Evolutionary conservation across 1,140 invertebrate species (phyloP).

Genomic region (Drosophila sechellia): DNA sequence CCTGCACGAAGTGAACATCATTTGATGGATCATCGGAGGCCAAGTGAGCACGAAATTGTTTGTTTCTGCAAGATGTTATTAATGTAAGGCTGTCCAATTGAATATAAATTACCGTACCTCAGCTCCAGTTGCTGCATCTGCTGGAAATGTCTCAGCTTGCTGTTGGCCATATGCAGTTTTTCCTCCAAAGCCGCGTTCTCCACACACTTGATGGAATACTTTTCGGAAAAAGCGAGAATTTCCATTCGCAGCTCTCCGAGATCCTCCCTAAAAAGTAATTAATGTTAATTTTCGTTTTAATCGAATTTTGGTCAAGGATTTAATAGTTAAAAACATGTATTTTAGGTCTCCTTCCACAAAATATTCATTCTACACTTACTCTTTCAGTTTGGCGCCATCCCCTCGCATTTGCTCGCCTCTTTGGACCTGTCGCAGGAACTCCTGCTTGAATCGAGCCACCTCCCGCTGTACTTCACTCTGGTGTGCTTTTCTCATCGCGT

Average conservation of each 20-base stretch:
- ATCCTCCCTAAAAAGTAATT: conserved; percentile 87
- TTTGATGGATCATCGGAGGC: conserved; percentile 88
- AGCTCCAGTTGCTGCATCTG: conserved; percentile 89
- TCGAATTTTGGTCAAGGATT: too few relatives aligned
- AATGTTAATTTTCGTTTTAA: too few relatives aligned
- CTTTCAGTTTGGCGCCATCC: conserved; percentile 71
- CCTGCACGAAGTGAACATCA: conserved; percentile 79
- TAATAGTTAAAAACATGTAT: neutral
- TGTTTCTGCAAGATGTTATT: conserved; percentile 86
- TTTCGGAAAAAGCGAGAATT: conserved; percentile 94
- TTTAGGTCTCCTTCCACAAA: neutral
- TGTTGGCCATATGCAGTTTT: conserved; percentile 90
- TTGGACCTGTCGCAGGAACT: conserved; percentile 90
- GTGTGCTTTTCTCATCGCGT: conserved; percentile 96
- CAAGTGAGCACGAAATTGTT: conserved; percentile 90
- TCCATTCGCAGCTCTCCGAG: conserved; percentile 94
- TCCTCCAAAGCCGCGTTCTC: conserved; percentile 95
- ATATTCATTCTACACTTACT: conserved; percentile 52
- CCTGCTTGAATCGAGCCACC: conserved; percentile 93
- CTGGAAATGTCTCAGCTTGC: conserved; percentile 91
- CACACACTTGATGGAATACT: conserved; percentile 96
- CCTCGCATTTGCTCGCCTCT: conserved; percentile 85
- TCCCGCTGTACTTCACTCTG: conserved; percentile 95
- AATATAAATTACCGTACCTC: conserved; percentile 83
- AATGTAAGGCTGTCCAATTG: neutral